Evolutionary conservation across 2,888 invertebrate species (phyloP), one percentile per base, ranked within the genome.

Genomic region (Drosophila imparisetae): DNA sequence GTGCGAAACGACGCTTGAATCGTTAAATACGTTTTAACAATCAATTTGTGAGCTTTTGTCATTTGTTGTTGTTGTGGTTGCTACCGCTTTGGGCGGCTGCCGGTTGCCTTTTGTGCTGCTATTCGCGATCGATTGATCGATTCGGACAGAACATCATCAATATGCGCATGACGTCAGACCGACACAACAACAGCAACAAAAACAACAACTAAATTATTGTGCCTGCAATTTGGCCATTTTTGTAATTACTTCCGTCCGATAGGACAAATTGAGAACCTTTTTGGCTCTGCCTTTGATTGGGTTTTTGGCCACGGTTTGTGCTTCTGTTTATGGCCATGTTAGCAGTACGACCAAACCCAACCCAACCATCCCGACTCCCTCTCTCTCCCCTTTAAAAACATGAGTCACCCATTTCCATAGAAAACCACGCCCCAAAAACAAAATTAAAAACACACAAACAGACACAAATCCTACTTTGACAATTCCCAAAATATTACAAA

Each of bases 211-310:
- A 66, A 75, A 86, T 79, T 76, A 83, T 79, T 76, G 74, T 73
- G 72, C 71, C 70, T 79, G 81, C 86, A 86, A 86, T 81, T 86
- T 80, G 77, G 71, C 83, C 81, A 80, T 86, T 86, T 86, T 77
- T 77, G 86, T 84, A 84, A 84, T 84, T 83, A 77, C 75, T 84
- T 84, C 83, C 83, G 86, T 64, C 61, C 45, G 29, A 50, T 32
- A 62, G 50, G 57, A 60, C 59, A 78, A 64, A 70, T 59, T 52
- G 53, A 53, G 59, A 68, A 71, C 49, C 63, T 66, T 77, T 54
- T 64, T 52, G 50, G 64, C 53, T 71, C 58, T 65, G 68, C 48
- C 32, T 67, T 55, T 65, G 65, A 67, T 67, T 65, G 49, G 48
- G 64, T 50, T 57, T 40, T 40, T 42, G 42, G 42, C 24, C 45